Evolutionary conservation across 1,140 invertebrate genomes (phyloP).

Genomic region (Ips nitidus): DNA sequence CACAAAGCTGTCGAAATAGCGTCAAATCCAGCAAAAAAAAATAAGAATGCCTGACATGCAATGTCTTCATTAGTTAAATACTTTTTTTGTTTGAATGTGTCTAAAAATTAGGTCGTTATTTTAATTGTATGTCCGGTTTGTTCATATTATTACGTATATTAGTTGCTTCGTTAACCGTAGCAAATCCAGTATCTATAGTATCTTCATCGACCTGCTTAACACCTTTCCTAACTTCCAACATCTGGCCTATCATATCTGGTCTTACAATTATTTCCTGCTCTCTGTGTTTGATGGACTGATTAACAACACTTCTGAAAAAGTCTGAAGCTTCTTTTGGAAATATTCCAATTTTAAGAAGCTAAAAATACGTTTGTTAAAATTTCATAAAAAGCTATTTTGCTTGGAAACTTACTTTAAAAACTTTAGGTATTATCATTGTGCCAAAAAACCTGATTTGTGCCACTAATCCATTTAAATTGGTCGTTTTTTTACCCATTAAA

Average conservation of each 20-base stretch:
- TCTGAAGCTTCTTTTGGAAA: slow-evolving; percentile 14
- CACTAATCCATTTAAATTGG: slow-evolving; percentile 38
- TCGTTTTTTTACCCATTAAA: slow-evolving; percentile 48
- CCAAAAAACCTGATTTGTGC: slow-evolving; percentile 17
- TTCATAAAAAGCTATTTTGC: neutral
- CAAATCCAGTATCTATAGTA: slow-evolving; percentile 22
- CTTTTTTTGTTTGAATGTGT: slow-evolving; percentile 38
- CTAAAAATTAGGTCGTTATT: slow-evolving; percentile 7
- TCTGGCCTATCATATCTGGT: slow-evolving; percentile 53
- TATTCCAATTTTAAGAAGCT: slow-evolving; percentile 25
- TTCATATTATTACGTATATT: slow-evolving; percentile 2
- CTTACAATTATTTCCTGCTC: slow-evolving; percentile 50
- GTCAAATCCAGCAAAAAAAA: slow-evolving; percentile 53
- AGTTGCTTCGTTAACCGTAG: slow-evolving; percentile 22
- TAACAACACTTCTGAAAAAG: slow-evolving; percentile 46
- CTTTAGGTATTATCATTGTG: slow-evolving; percentile 19
- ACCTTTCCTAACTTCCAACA: slow-evolving; percentile 53
- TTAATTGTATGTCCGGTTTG: neutral
- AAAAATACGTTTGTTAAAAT: slow-evolving; percentile 4
- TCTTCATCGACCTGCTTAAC: slow-evolving; percentile 8
- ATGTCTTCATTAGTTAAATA: slow-evolving; percentile 43
- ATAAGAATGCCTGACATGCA: slow-evolving; percentile 51
- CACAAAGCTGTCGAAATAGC: slow-evolving; percentile 44
- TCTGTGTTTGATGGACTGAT: slow-evolving; percentile 47
- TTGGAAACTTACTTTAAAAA: slow-evolving; percentile 26